Base-by-base conservation (phyloP, 2,888 invertebrate species). In the Lepidonotus clava region DNA sequence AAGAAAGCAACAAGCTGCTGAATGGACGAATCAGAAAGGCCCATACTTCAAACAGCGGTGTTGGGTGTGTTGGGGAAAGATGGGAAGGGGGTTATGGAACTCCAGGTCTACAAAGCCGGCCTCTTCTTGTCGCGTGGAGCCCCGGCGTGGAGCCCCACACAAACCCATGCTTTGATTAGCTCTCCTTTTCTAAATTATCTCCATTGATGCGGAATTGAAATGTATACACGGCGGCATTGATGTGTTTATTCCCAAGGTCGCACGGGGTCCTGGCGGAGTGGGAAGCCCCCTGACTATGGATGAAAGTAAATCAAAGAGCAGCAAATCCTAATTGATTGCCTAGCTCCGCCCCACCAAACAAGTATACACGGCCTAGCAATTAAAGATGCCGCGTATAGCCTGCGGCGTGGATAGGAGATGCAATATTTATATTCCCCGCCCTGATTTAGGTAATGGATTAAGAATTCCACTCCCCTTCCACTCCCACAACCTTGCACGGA, bases 341-440 rank as follows among this genome's bases (percentile, higher is more conserved):
- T 28, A 32, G 2, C n/a, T 61, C 46, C 61, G 24, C 24, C 28
- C n/a, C 11, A 24, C 24, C 61, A 61, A 61, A 46, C 46, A 46
- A 46, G 18, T 46, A 18, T 46, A 18, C 8, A 18, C 46, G 46
- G 46, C 46, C 46, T 8, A 46, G 18, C 46, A 46, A 18, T 46
- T 46, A 18, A 36, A 11, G 36, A 36, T n/a, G 56, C n/a, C 24
- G 56, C 11, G 14, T 56, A n/a, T n/a, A 71, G 36, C 71, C 36
- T 14, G 21, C 5, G 56, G 56, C 11, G 56, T 18, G 56, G 56
- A 5, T 11, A n/a, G 56, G 56, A 11, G n/a, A 34, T 71, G 36
- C 38, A 71, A 36, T 71, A 71, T 71, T 34, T 38, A 71, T 34
- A 34, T 34, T 38, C 71, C 21, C 71, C n/a, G 71, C 71, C 71